Evolutionary conservation across 2,797 vertebrate species (phyloP), one percentile per base, ranked within the genome.

Genomic region (Syngnathus acus): DNA sequence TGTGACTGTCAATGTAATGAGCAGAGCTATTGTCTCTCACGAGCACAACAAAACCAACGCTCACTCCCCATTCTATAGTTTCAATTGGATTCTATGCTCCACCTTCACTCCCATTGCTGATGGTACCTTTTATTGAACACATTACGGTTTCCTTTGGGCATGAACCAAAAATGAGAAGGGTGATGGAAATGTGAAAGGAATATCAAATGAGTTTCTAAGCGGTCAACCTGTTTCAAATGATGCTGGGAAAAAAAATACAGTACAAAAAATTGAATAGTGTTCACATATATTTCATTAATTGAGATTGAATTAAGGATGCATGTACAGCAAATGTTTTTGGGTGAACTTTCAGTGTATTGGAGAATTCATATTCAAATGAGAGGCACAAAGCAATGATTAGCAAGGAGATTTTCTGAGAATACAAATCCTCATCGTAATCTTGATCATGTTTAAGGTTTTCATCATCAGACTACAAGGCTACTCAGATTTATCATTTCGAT

Each of bases 401-500:
- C 43, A 66, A 40, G 53, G 23, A 59, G 32, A 14, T 60, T 17
- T 66, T 74, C 66, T 70, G 50, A 50, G 48, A 68, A 65, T 71
- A 37, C 48, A 51, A 51, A 51, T 55, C 26, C 32, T 67, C 6
- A 65, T 64, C 68, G 64, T 72, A 75, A 70, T 68, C 40, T n/a
- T 48, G 40, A 57, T 74, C 19, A 17, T 75, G 68, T 65, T 61
- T 47, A 21, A 68, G 0, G n/a, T 61, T 72, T 75, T 72, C 64
- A 50, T 70, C 71, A 78, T 74, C 75, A 59, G 51, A 71, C 73
- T 75, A 64, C 58, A 66, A 72, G 66, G 73, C 17, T 60, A 62
- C 70, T 70, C 68, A 48, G 70, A 65, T 64, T 48, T 66, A 59
- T 76, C 79, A 68, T 71, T 72, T 66, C 47, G 70, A 66, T 68